phyloP scores from a whole-genome alignment of 2,113 vertebrate genomes.

The Rhea americana region DNA sequence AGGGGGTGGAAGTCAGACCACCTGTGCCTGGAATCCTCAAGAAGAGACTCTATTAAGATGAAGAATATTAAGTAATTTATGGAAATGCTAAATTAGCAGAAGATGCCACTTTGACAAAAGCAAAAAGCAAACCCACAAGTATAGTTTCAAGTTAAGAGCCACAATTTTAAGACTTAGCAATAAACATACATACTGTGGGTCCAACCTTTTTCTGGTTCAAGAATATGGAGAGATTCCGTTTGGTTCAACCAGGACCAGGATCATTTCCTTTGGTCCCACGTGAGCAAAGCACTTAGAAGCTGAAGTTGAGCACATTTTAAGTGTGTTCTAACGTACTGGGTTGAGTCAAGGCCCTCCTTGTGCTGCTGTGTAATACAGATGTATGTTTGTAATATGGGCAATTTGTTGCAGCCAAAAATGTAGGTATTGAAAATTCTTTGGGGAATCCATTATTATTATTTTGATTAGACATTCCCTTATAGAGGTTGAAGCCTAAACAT shows the following conservation, averaged over 20 bases:
- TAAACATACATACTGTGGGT: background rate
- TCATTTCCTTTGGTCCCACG: background rate
- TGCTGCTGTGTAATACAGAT: background rate
- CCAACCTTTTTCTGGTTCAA: background rate
- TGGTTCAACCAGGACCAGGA: background rate
- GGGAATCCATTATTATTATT: slow-evolving; percentile 56
- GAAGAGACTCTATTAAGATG: background rate
- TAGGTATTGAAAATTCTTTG: slow-evolving; percentile 18
- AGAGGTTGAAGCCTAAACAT: slow-evolving; percentile 30
- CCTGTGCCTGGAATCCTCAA: background rate
- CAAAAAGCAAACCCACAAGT: background rate
- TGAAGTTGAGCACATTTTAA: slow-evolving; percentile 28
- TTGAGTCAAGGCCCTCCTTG: background rate
- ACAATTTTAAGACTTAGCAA: background rate
- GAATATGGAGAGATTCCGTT: background rate
- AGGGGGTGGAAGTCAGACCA: background rate
- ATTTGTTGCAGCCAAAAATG: slow-evolving; percentile 25
- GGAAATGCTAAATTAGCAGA: background rate
- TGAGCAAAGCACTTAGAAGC: slow-evolving; percentile 24
- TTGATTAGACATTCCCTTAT: slow-evolving; percentile 49
- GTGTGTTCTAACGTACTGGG: background rate
- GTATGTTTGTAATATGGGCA: background rate
- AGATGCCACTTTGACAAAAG: background rate
- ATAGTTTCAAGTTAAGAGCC: background rate
- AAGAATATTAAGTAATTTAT: background rate